A percentile compares a stretch with the other conserved stretches of the same genome.
Conservation (phyloP, 2,888 invertebrate genomes). For the Brenthis hecate region DNA sequence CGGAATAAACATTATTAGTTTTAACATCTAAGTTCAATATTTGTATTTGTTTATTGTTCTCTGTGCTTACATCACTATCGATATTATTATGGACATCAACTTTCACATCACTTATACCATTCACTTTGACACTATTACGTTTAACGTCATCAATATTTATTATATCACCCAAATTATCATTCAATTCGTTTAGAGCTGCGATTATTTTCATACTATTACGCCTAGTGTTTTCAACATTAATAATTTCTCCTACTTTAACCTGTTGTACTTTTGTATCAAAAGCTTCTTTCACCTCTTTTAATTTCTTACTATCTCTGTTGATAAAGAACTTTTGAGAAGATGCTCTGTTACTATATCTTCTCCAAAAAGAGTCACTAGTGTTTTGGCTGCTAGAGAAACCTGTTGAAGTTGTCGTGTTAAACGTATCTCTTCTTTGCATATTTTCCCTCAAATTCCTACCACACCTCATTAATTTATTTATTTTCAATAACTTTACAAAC, state of each 20-base stretch:
- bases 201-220: constrained; percentile 78
- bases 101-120: constrained; percentile 48
- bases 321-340: constrained; percentile 68
- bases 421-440: constrained; percentile 85
- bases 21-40: constrained; percentile 79
- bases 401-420: constrained; percentile 85
- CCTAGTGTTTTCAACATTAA: constrained; percentile 73
- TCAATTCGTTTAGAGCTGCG: constrained; percentile 66
- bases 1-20: constrained; percentile 77
- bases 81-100: constrained; percentile 58
- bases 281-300: constrained; percentile 53
- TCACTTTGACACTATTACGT: constrained; percentile 35
- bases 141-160: constrained; percentile 40
- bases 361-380: constrained; percentile 84
- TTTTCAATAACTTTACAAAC: constrained; percentile 85
- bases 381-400: constrained; percentile 82
- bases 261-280: constrained; percentile 56
- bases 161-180: constrained; percentile 48
- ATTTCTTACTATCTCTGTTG: constrained; percentile 66
- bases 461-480: constrained; percentile 73
- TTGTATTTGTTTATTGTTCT: constrained; percentile 79
- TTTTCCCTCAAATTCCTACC: constrained; percentile 72
- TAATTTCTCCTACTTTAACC: constrained; percentile 71
- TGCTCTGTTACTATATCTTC: constrained; percentile 81
- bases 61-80: constrained; percentile 52